phyloP scores from a whole-genome alignment of 2,113 vertebrate genomes.

The Pungitius pungitius region DNA sequence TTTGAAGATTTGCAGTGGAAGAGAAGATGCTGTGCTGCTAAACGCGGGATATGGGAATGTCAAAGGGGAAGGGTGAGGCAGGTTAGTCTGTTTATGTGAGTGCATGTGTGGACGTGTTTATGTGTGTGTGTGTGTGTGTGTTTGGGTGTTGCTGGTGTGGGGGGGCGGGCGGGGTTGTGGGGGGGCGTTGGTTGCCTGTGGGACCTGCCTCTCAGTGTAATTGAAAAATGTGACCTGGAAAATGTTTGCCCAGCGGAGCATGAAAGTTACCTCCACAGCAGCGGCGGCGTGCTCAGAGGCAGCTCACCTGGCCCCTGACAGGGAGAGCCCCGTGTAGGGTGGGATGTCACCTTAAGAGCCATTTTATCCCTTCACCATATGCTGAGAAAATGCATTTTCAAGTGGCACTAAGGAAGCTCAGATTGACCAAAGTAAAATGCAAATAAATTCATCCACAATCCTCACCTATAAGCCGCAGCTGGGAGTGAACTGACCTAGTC shows the following conservation, averaged over 20 bases:
- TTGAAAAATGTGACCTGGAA: slow-evolving; percentile 88
- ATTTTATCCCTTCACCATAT: slow-evolving; percentile 77
- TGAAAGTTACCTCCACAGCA: slow-evolving; percentile 84
- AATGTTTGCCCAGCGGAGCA: slow-evolving; percentile 85
- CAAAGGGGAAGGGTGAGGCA: slow-evolving; percentile 43
- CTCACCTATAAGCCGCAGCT: slow-evolving; percentile 37
- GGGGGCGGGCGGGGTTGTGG: too few species aligned
- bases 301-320: slow-evolving; percentile 79
- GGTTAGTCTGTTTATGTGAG: slow-evolving; percentile 65
- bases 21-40: slow-evolving; percentile 52
- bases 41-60: slow-evolving; percentile 33
- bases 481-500: slow-evolving; percentile 62
- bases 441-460: slow-evolving; percentile 58
- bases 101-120: slow-evolving; percentile 36
- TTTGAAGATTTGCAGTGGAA: slow-evolving; percentile 50
- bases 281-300: slow-evolving; percentile 61
- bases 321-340: slow-evolving; percentile 69
- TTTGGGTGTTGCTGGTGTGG: slow-evolving; percentile 18
- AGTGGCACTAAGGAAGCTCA: slow-evolving; percentile 72
- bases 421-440: slow-evolving; percentile 64
- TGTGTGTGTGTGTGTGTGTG: slow-evolving; percentile 18
- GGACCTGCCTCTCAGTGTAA: slow-evolving; percentile 83
- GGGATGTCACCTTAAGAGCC: slow-evolving; percentile 75
- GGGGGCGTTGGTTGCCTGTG: slow-evolving; percentile 62
- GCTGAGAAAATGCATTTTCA: slow-evolving; percentile 80